Conservation (phyloP, 1,140 invertebrate genomes). For the Drosophila funebris region DNA sequence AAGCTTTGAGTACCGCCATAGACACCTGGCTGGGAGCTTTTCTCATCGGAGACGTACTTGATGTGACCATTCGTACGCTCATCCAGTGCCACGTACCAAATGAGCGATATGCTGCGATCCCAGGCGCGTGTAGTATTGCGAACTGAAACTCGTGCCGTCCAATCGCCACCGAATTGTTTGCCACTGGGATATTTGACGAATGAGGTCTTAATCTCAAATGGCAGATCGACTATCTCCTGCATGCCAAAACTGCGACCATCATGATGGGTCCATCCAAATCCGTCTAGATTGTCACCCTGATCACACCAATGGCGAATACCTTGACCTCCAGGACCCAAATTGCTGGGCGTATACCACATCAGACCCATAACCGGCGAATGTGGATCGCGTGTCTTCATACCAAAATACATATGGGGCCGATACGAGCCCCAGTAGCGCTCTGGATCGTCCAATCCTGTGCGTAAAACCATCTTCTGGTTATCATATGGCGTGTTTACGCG, state of each 20-base stretch:
- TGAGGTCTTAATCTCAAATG: slow-evolving; percentile 91
- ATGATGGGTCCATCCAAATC: slow-evolving; percentile 95
- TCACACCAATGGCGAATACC: slow-evolving; percentile 96
- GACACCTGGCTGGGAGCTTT: slow-evolving; percentile 87
- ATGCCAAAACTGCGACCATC: slow-evolving; percentile 96
- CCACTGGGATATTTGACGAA: slow-evolving; percentile 94
- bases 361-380: slow-evolving; percentile 95
- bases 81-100: slow-evolving; percentile 92
- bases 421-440: slow-evolving; percentile 97
- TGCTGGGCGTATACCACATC: slow-evolving; percentile 97
- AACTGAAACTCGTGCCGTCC: slow-evolving; percentile 93
- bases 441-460: slow-evolving; percentile 88
- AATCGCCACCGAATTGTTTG: slow-evolving; percentile 94
- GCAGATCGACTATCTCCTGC: slow-evolving; percentile 94
- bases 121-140: slow-evolving; percentile 82
- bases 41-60: slow-evolving; percentile 84
- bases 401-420: slow-evolving; percentile 94
- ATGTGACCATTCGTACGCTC: slow-evolving; percentile 87
- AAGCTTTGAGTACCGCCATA: slow-evolving; percentile 90
- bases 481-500: slow-evolving; percentile 94
- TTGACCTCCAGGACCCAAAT: slow-evolving; percentile 87
- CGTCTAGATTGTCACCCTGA: slow-evolving; percentile 92
- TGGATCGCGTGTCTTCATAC: slow-evolving; percentile 94
- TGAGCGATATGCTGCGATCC: slow-evolving; percentile 86
- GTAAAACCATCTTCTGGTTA: slow-evolving; percentile 86